A percentile compares a stretch with the other conserved stretches of the same genome.
Conservation (phyloP, 2,797 vertebrate species). For the Pseudocheirus occidentalis region DNA sequence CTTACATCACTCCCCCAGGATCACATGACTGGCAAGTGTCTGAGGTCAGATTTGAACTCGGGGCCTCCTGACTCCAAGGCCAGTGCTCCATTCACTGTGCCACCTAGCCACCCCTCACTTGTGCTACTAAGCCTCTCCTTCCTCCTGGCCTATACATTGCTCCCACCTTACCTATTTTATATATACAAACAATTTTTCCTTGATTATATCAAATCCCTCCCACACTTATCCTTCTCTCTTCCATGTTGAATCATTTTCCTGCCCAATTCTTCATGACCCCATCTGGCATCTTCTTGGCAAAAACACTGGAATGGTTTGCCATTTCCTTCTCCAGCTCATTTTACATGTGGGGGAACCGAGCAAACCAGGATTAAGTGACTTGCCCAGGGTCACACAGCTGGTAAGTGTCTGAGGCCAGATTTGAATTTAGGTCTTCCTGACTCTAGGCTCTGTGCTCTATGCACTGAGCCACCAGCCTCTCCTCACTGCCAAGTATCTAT, state of each 20-base stretch:
- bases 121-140: neutral
- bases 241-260: neutral
- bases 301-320: neutral
- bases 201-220: neutral
- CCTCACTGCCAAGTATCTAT: neutral
- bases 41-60: too few relatives aligned
- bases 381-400: too few relatives aligned
- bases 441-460: neutral
- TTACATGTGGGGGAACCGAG: neutral
- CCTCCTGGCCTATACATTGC: neutral
- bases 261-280: neutral
- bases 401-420: neutral
- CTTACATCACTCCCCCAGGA: neutral
- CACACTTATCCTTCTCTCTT: neutral
- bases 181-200: neutral
- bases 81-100: too few relatives aligned
- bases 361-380: neutral
- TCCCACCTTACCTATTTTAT: neutral
- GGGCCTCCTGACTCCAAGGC: too few relatives aligned
- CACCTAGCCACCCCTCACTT: neutral
- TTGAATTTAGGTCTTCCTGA: neutral
- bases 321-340: neutral
- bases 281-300: neutral
- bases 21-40: neutral
- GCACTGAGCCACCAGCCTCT: neutral